A percentile compares a stretch with the other conserved stretches of the same genome.
Conservation (phyloP, 2,113 vertebrate species). For the Toxotes chatareus region DNA sequence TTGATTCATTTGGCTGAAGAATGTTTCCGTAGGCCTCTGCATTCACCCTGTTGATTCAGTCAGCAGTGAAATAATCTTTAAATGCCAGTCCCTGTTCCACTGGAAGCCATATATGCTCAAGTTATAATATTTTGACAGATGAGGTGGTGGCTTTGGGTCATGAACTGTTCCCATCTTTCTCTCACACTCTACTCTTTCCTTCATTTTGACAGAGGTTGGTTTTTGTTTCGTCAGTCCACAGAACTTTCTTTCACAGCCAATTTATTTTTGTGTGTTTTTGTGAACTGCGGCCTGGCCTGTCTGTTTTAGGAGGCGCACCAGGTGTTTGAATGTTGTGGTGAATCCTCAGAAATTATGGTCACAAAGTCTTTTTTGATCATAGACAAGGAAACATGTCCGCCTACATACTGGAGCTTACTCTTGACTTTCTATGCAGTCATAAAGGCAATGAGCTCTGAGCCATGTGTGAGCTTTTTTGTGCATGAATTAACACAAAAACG, state of each 20-base stretch:
- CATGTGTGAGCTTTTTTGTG: neutral
- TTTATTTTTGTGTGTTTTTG: neutral
- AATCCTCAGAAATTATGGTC: neutral
- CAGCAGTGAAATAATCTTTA: neutral
- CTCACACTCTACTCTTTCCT: neutral
- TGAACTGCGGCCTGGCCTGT: neutral
- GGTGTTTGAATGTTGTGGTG: neutral
- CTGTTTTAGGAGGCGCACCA: neutral
- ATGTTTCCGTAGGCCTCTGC: neutral
- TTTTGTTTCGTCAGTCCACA: neutral
- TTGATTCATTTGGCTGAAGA: neutral
- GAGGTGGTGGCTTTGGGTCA: neutral
- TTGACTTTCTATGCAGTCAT: neutral
- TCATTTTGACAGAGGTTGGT: slow-evolving; percentile 1
- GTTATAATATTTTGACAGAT: neutral
- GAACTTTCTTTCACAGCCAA: neutral
- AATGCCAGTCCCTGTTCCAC: neutral
- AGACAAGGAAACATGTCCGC: neutral
- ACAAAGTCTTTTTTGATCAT: neutral
- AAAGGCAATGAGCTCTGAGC: neutral
- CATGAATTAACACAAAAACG: neutral
- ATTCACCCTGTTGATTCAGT: neutral
- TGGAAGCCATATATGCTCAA: neutral
- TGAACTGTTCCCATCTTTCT: neutral
- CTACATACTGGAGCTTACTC: neutral